phyloP scores from a whole-genome alignment of 2,113 vertebrate genomes.

The Daphoenositta chrysoptera region DNA sequence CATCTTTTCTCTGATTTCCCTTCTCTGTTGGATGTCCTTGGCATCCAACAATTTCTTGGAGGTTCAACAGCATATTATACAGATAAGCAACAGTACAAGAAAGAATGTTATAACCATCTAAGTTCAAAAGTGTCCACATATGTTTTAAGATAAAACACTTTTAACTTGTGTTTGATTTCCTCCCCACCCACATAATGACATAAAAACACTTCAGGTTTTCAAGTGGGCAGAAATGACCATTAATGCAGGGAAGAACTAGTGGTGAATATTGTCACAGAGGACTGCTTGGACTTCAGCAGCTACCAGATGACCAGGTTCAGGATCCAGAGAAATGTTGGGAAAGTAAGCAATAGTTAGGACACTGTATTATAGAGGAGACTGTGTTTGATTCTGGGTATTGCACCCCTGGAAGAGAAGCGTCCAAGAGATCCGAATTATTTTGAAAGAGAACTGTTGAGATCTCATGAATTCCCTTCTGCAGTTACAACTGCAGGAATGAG shows the following conservation, averaged over 20 bases:
- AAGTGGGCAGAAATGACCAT: background rate
- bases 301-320: background rate
- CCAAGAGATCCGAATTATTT: background rate
- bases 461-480: background rate
- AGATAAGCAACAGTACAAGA: background rate
- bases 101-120: background rate
- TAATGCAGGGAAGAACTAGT: background rate
- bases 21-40: background rate
- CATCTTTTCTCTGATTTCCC: background rate
- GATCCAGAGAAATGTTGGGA: background rate
- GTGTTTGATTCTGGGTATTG: background rate
- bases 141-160: background rate
- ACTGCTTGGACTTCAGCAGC: background rate
- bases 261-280: background rate
- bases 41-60: background rate
- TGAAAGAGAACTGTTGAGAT: background rate
- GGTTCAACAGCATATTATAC: background rate
- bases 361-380: background rate
- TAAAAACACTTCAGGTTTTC: background rate
- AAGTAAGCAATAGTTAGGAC: background rate
- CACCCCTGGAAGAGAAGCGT: background rate
- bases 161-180: background rate
- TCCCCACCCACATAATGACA: background rate
- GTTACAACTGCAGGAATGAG: background rate
- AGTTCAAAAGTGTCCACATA: background rate